A percentile compares a stretch with the other conserved stretches of the same genome.
phyloP scores from a whole-genome alignment of 2,113 vertebrate genomes.

The Peromyscus maniculatus region DNA sequence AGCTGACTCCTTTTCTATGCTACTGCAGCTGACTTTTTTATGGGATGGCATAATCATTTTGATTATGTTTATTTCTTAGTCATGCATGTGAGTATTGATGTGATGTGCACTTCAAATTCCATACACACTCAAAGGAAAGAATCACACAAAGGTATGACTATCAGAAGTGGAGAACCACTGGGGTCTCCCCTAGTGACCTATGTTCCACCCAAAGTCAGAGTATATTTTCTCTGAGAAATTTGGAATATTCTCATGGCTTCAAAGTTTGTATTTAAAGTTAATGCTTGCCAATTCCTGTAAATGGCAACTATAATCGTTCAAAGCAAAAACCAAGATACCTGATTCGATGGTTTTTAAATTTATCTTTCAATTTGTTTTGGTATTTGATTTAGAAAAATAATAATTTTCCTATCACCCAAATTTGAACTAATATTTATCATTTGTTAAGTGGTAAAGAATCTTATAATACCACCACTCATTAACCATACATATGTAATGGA shows the following conservation, averaged over 20 bases:
- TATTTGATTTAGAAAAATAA: background rate
- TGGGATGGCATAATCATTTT: background rate
- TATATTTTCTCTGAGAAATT: background rate
- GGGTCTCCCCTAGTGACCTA: rapidly evolving
- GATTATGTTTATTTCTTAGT: background rate
- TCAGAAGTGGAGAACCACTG: background rate
- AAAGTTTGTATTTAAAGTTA: background rate
- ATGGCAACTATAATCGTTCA: background rate
- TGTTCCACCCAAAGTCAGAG: background rate
- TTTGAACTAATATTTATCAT: background rate
- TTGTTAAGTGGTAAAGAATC: background rate
- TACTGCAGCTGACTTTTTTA: background rate
- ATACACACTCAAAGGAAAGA: background rate
- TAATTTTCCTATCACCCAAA: background rate
- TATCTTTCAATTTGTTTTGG: background rate
- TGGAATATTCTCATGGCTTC: background rate
- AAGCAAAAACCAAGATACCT: background rate
- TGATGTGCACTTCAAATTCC: background rate
- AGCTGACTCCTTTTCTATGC: background rate
- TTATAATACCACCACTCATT: background rate
- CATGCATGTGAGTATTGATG: background rate
- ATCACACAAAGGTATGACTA: background rate
- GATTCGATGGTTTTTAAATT: background rate
- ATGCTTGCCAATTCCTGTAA: background rate
- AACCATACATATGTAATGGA: background rate